These are phyloP conservation scores for Neofelis nebulosa DNA, from an alignment of 2,113 vertebrate species.

Conservation along the genomic window DNA sequence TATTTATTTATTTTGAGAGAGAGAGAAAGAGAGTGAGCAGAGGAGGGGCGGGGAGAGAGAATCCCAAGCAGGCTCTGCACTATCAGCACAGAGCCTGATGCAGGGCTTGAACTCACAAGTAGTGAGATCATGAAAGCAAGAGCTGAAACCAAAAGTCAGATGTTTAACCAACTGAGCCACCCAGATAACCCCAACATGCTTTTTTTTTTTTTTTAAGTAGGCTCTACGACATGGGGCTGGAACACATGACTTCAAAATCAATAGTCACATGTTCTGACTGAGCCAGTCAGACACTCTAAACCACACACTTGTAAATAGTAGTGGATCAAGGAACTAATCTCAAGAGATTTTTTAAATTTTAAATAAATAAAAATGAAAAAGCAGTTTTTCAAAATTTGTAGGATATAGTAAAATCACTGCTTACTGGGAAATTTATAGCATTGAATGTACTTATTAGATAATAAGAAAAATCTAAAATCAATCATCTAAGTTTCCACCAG, in stretches of 20 bases:
- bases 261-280: neutral
- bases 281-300: neutral
- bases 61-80: no score
- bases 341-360: neutral
- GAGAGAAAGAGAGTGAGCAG: no score
- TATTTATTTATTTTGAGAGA: no score
- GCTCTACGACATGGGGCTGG: neutral
- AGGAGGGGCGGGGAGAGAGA: no score
- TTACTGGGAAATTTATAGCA: neutral
- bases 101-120: no score
- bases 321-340: neutral
- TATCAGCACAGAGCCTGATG: no score
- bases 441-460: neutral
- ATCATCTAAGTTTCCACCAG: neutral
- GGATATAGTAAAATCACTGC: neutral
- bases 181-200: no score
- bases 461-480: neutral
- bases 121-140: no score
- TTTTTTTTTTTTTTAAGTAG: neutral
- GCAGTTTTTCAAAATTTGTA: neutral
- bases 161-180: no score
- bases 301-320: neutral
- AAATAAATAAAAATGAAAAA: neutral
- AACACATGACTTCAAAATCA: neutral
- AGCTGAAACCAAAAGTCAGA: no score